These are phyloP conservation scores for Leptodactylus fallax DNA, from an alignment of 2,797 vertebrate species.

Conservation along the genomic window DNA sequence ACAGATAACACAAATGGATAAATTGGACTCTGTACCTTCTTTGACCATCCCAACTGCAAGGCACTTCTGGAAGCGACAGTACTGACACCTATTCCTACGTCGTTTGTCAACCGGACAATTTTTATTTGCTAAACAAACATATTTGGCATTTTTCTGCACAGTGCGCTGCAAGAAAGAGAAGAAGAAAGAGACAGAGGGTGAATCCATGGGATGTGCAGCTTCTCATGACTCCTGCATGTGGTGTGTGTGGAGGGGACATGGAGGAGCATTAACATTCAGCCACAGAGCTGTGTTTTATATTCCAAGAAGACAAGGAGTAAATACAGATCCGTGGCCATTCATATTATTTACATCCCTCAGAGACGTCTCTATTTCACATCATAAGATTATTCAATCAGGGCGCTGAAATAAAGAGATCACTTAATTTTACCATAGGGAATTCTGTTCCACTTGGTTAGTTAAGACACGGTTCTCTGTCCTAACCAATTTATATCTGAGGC, in stretches of 20 bases:
- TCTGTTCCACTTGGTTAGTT: constrained; percentile 83
- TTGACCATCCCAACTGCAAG: constrained; percentile 98
- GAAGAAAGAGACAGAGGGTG: constrained; percentile 22
- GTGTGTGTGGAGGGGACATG: constrained; percentile 67
- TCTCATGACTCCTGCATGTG: constrained; percentile 9
- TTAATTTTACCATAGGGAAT: constrained; percentile 83
- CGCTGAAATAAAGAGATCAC: constrained; percentile 84
- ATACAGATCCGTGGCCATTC: constrained; percentile 92
- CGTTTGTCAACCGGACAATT: constrained; percentile 98
- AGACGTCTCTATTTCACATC: constrained; percentile 82
- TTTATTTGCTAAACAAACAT: constrained; percentile 98
- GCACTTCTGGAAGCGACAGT: constrained; percentile 99
- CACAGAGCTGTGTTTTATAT: constrained; percentile 82
- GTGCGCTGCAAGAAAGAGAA: constrained; percentile 83
- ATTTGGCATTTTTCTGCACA: constrained; percentile 99
- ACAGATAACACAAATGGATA: not conserved
- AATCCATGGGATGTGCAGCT: constrained; percentile 7
- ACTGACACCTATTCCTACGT: constrained; percentile 96
- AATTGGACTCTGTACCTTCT: constrained; percentile 85
- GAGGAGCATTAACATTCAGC: constrained; percentile 76
- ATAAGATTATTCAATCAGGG: constrained; percentile 86
- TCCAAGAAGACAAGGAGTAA: constrained; percentile 86
- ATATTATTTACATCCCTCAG: constrained; percentile 89
- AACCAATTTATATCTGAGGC: constrained; percentile 80
- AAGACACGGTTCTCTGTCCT: constrained; percentile 80